Evolutionary conservation across 2,888 invertebrate species (phyloP).

Genomic region (Drosophila borealis): DNA sequence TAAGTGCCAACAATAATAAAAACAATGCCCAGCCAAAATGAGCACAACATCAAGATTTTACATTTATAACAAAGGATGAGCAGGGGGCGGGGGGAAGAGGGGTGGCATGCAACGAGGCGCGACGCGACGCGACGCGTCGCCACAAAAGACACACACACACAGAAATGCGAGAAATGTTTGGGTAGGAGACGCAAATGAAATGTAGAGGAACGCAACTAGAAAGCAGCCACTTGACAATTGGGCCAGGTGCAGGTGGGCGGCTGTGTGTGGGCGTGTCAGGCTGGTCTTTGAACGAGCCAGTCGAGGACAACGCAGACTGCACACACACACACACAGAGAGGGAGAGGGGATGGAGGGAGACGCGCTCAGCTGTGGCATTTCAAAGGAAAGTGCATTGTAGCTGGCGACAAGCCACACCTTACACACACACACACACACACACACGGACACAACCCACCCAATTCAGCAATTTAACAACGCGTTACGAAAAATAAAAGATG

Average conservation of each 20-base stretch:
- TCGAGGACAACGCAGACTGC: slow-evolving; percentile 24
- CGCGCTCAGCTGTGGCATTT: background rate
- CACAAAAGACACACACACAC: slow-evolving; percentile 14
- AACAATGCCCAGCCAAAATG: slow-evolving; percentile 64
- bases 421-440: background rate
- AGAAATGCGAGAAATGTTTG: slow-evolving; percentile 10
- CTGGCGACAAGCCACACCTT: slow-evolving; percentile 22
- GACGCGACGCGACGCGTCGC: slow-evolving; percentile 11
- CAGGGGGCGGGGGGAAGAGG: background rate
- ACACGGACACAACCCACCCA: background rate
- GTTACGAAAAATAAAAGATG: slow-evolving; percentile 32
- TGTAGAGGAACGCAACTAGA: slow-evolving; percentile 44
- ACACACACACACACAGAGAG: background rate
- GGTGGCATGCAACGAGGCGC: background rate
- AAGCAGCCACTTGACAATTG: slow-evolving; percentile 45
- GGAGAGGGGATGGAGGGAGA: background rate
- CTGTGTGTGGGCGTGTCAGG: slow-evolving; percentile 22
- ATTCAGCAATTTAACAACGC: slow-evolving; percentile 53
- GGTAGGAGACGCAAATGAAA: slow-evolving; percentile 59
- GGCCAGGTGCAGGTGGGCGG: slow-evolving; percentile 33
- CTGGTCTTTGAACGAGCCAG: slow-evolving; percentile 5
- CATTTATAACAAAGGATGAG: slow-evolving; percentile 29
- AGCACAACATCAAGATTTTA: slow-evolving; percentile 66
- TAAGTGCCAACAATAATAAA: slow-evolving; percentile 71
- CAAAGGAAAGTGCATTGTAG: slow-evolving; percentile 29